Conservation (phyloP, 2,797 vertebrate species). For the Notolepis coatsorum region DNA sequence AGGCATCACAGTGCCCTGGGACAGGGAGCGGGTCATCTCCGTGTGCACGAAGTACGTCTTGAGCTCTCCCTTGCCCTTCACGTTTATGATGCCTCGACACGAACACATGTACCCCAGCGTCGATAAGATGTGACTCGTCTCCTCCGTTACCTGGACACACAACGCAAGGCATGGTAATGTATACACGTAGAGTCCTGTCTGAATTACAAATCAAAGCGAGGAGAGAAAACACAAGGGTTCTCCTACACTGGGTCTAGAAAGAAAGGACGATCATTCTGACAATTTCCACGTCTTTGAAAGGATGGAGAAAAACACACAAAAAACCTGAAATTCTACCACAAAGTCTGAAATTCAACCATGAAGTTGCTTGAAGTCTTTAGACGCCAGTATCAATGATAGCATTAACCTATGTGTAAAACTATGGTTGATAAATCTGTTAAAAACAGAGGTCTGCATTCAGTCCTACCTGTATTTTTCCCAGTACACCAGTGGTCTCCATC, state of each 20-base stretch:
- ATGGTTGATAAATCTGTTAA: too few species aligned
- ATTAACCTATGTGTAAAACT: too few species aligned
- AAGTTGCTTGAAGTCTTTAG: too few species aligned
- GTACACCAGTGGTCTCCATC: constrained; percentile 96
- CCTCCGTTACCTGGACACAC: constrained; percentile 90
- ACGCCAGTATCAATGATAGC: too few species aligned
- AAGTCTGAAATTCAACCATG: too few species aligned
- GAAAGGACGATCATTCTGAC: too few species aligned
- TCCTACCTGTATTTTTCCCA: constrained; percentile 95
- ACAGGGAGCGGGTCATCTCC: constrained; percentile 95
- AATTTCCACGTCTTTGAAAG: too few species aligned
- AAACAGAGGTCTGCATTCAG: too few species aligned
- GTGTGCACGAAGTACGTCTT: constrained; percentile 98
- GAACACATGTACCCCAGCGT: constrained; percentile 93
- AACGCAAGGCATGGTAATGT: constrained; percentile 12
- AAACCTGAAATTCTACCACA: too few species aligned
- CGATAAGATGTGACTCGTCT: constrained; percentile 88
- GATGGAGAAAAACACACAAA: too few species aligned
- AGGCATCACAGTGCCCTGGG: constrained; percentile 93
- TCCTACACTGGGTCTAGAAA: too few species aligned
- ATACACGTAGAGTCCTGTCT: background rate
- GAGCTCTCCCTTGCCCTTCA: constrained; percentile 97
- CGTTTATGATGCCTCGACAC: constrained; percentile 96
- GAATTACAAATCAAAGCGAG: background rate
- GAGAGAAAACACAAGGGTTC: background rate